A percentile compares a stretch with the other conserved stretches of the same genome.
Evolutionary conservation across 2,888 invertebrate species (phyloP).

Genomic region (Eustalomyia histrio): DNA sequence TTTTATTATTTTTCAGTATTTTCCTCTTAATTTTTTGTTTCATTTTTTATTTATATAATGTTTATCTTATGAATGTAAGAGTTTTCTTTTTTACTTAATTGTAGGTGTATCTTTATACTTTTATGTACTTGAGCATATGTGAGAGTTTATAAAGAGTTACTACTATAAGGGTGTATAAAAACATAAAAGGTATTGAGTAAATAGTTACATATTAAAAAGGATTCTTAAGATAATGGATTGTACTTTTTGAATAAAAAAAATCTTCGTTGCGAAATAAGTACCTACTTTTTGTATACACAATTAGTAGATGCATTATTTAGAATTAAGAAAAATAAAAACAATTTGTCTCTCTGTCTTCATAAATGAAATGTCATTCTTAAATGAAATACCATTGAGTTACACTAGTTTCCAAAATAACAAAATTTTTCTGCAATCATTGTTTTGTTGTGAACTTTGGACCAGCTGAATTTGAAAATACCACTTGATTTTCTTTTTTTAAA

Average conservation of each 20-base stretch:
- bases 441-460: too few relatives aligned
- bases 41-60: not conserved
- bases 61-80: not conserved
- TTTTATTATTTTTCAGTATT: not conserved
- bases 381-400: too few relatives aligned
- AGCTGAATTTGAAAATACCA: too few relatives aligned
- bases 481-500: too few relatives aligned
- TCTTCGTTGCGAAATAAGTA: too few relatives aligned
- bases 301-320: too few relatives aligned
- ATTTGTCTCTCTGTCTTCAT: too few relatives aligned
- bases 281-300: too few relatives aligned
- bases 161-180: not conserved
- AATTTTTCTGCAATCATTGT: too few relatives aligned
- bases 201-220: not conserved
- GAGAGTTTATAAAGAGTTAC: not conserved
- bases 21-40: not conserved
- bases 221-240: not conserved
- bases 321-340: too few relatives aligned
- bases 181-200: not conserved
- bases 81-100: not conserved
- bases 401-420: too few relatives aligned
- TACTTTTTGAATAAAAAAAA: not conserved
- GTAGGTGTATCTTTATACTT: not conserved
- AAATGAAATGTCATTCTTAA: too few relatives aligned
- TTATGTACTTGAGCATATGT: constrained; percentile 2